These are phyloP conservation scores for Euproctis similis DNA, from an alignment of 2,888 invertebrate species.

Conservation along the genomic window DNA sequence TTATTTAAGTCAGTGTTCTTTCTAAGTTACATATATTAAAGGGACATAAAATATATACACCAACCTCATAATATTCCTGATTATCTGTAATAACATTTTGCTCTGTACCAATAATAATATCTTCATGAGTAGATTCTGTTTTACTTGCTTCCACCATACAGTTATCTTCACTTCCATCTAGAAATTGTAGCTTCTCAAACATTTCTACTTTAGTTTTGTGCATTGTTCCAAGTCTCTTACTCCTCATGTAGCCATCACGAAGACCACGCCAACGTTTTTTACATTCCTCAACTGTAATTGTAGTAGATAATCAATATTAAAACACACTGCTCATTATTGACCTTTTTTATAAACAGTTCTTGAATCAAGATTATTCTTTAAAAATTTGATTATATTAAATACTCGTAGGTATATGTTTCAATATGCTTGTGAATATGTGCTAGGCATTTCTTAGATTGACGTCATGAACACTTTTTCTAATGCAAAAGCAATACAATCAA, in stretches of 20 bases:
- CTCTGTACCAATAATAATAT: slow-evolving; percentile 25
- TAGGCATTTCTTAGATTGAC: no score
- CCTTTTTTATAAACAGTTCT: no score
- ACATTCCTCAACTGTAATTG: slow-evolving; percentile 70
- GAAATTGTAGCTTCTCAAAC: slow-evolving; percentile 55
- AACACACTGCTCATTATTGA: neutral
- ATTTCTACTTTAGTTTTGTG: slow-evolving; percentile 49
- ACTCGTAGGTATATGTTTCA: no score
- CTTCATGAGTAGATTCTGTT: slow-evolving; percentile 12
- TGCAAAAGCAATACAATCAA: no score
- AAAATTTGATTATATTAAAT: no score
- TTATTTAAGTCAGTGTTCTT: no score
- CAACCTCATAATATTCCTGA: slow-evolving; percentile 67
- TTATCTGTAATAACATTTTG: slow-evolving; percentile 64
- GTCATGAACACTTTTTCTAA: no score
- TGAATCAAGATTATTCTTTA: no score
- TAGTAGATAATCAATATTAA: neutral
- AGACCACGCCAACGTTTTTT: slow-evolving; percentile 74
- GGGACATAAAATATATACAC: no score
- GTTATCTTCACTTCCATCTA: slow-evolving; percentile 21
- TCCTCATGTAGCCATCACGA: slow-evolving; percentile 71
- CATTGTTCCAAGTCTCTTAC: slow-evolving; percentile 54
- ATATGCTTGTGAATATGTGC: no score
- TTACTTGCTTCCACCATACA: neutral
- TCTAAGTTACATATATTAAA: no score